Conservation (phyloP, 2,888 invertebrate genomes). For the Sinopyrophorus schimmeli region DNA sequence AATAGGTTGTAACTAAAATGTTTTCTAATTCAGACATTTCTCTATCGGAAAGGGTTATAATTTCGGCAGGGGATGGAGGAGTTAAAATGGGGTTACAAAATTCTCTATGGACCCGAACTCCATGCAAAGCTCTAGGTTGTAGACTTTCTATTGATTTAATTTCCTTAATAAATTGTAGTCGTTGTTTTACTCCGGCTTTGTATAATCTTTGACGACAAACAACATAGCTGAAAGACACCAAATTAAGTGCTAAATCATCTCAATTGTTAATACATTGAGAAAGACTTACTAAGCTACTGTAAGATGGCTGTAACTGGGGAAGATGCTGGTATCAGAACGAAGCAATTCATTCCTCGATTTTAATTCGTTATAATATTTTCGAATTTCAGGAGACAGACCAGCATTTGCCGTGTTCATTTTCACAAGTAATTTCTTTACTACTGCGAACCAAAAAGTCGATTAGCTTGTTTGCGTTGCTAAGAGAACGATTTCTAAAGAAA, state of each 20-base stretch:
- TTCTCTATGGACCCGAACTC: conserved; percentile 66
- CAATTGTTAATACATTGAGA: too few relatives aligned
- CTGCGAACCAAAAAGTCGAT: too few relatives aligned
- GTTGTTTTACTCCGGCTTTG: conserved; percentile 58
- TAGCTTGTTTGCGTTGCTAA: conserved; percentile 35
- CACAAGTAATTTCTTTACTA: conserved; percentile 15
- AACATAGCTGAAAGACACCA: conserved; percentile 59
- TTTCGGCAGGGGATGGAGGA: conserved; percentile 43
- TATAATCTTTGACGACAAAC: conserved; percentile 66
- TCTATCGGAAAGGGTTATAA: conserved; percentile 44
- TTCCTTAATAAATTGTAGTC: conserved; percentile 65
- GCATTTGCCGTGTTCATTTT: conserved; percentile 10
- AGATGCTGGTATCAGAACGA: conserved; percentile 64
- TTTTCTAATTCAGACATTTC: conserved; percentile 46
- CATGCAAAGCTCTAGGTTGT: conserved; percentile 65
- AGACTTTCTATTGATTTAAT: conserved; percentile 64
- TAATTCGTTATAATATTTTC: conserved; percentile 19
- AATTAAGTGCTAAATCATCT: too few relatives aligned
- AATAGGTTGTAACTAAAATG: conserved; percentile 38
- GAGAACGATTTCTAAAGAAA: too few relatives aligned
- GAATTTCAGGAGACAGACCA: conserved; percentile 15
- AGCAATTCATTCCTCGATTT: conserved; percentile 53
- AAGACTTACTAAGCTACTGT: conserved; percentile 68
- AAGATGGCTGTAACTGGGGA: conserved; percentile 64
- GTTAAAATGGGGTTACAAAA: conserved; percentile 63